phyloP scores from a whole-genome alignment of 2,888 invertebrate genomes.

The Protophormia terraenovae region DNA sequence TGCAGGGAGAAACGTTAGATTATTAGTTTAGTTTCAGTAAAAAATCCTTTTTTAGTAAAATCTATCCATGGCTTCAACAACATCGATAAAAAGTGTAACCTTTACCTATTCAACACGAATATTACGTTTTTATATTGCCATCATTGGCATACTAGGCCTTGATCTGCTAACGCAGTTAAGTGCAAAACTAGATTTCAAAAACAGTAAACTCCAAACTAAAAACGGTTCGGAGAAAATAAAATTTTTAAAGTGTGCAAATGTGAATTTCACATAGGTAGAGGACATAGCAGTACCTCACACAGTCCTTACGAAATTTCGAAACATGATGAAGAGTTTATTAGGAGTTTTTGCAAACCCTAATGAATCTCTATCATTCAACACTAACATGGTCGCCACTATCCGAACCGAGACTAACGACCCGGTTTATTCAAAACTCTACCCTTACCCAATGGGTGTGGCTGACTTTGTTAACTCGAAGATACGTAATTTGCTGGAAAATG shows the following conservation, averaged over 20 bases:
- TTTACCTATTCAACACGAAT: constrained; percentile 55
- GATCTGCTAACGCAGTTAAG: constrained; percentile 63
- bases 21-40: constrained; percentile 48
- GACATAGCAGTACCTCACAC: constrained; percentile 35
- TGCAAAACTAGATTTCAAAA: constrained; percentile 60
- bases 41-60: constrained; percentile 50
- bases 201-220: constrained; percentile 34
- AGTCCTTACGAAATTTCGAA: neutral
- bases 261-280: constrained; percentile 61
- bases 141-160: constrained; percentile 63
- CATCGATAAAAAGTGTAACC: constrained; percentile 59
- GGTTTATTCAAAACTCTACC: constrained; percentile 38
- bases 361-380: constrained; percentile 43
- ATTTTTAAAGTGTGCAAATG: constrained; percentile 62
- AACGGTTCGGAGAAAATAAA: constrained; percentile 51
- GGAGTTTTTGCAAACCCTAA: constrained; percentile 45
- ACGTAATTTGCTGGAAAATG: constrained; percentile 9
- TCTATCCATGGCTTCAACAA: constrained; percentile 59
- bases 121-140: constrained; percentile 60
- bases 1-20: constrained; percentile 45
- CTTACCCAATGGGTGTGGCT: constrained; percentile 43
- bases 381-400: constrained; percentile 49
- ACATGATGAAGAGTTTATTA: neutral
- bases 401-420: constrained; percentile 33
- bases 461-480: constrained; percentile 40